Conservation (phyloP, 2,113 vertebrate species). For the Cottus gobio region DNA sequence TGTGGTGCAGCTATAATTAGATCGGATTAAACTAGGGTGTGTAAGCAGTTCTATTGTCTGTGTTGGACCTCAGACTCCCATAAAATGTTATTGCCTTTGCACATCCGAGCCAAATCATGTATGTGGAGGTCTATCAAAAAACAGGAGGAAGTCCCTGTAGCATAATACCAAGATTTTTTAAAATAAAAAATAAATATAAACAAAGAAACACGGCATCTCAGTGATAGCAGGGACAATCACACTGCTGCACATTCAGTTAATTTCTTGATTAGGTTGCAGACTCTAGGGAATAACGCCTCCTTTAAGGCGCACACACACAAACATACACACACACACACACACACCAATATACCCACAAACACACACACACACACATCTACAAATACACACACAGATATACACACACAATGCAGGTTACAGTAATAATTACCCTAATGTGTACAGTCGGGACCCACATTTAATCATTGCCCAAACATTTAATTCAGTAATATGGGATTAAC, state of each 20-base stretch:
- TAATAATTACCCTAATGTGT: constrained; percentile 72
- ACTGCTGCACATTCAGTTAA: constrained; percentile 43
- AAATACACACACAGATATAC: constrained; percentile 23
- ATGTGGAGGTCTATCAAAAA: constrained; percentile 43
- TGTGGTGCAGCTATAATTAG: constrained; percentile 63
- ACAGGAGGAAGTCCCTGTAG: constrained; percentile 35
- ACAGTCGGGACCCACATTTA: constrained; percentile 54
- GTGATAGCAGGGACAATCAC: constrained; percentile 16
- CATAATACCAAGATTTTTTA: neutral
- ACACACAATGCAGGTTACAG: constrained; percentile 33
- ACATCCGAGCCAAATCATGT: constrained; percentile 46
- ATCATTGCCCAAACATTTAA: constrained; percentile 72
- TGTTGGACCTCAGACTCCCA: constrained; percentile 72
- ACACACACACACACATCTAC: constrained; percentile 15
- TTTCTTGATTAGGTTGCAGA: constrained; percentile 63
- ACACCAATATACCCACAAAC: constrained; percentile 18
- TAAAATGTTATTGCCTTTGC: constrained; percentile 67
- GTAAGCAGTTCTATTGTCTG: constrained; percentile 64
- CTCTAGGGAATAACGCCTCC: constrained; percentile 46
- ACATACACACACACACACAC: constrained; percentile 14
- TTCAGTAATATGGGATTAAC: constrained; percentile 54
- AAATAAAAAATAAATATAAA: neutral
- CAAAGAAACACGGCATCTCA: constrained; percentile 18
- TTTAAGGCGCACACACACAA: neutral
- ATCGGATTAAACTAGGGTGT: constrained; percentile 60